A percentile compares a stretch with the other conserved stretches of the same genome.
Evolutionary conservation across 2,113 vertebrate genomes (phyloP).

Genomic region (Gobius niger): DNA sequence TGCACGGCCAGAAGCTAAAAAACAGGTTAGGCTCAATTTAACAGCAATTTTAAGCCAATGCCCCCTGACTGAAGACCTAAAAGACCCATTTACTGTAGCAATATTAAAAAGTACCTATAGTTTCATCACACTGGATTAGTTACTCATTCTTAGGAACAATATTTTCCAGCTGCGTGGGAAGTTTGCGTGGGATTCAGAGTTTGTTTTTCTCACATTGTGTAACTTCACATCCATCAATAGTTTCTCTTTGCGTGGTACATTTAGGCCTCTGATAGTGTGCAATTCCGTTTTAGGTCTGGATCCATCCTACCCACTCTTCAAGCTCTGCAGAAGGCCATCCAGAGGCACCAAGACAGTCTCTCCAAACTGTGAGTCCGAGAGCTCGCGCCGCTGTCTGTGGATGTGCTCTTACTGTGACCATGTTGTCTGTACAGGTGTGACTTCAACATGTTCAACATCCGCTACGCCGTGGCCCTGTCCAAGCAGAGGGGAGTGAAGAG

Average conservation of each 20-base stretch:
- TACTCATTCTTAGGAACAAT: too few species aligned
- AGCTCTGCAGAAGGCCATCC: conserved; percentile 90
- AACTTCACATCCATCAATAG: too few species aligned
- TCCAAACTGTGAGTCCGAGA: conserved; percentile 88
- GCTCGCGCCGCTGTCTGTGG: background rate
- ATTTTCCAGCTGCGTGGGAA: too few species aligned
- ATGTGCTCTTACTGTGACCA: background rate
- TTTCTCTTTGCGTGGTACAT: too few species aligned
- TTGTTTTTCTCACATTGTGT: too few species aligned
- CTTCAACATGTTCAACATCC: conserved; percentile 92
- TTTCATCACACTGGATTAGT: too few species aligned
- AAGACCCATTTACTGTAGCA: too few species aligned
- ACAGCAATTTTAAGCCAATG: too few species aligned
- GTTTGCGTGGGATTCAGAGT: too few species aligned
- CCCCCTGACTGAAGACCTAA: too few species aligned
- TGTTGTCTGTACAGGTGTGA: conserved; percentile 80
- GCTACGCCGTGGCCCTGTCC: conserved; percentile 81
- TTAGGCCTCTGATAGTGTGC: too few species aligned
- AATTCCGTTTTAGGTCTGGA: conserved; percentile 75
- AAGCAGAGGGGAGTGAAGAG: conserved; percentile 87
- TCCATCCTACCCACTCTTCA: conserved; percentile 85
- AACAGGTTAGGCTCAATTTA: conserved; percentile 75
- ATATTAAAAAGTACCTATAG: too few species aligned
- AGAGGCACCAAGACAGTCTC: conserved; percentile 85
- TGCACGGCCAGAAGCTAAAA: conserved; percentile 91